These are phyloP conservation scores for Halisarca cf. caerulea DNA, from an alignment of 37 sponge, comb jelly and placozoan species.

Conservation along the genomic window DNA sequence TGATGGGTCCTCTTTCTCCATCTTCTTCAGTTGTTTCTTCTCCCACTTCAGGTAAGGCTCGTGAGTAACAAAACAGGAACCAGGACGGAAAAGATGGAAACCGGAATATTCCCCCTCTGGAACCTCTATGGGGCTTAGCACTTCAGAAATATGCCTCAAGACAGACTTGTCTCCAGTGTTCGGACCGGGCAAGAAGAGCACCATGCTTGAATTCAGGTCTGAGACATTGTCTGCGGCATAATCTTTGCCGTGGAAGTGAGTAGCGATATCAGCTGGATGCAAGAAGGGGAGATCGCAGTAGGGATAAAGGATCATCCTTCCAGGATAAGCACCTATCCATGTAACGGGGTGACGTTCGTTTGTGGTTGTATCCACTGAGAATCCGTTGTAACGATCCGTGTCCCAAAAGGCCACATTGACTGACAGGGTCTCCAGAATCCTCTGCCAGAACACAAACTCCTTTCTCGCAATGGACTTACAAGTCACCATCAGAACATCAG, in stretches of 20 bases:
- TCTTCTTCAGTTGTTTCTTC: conserved; percentile 47
- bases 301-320: conserved; percentile 74
- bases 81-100: conserved; percentile 47
- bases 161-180: conserved; percentile 48
- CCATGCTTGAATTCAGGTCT: conserved; percentile 59
- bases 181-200: conserved; percentile 39
- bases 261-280: conserved; percentile 47
- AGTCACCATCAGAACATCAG: conserved; percentile 75
- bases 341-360: conserved; percentile 48
- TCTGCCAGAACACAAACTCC: conserved; percentile 83
- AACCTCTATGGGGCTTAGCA: conserved; percentile 21
- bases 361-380: conserved; percentile 58
- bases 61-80: conserved; percentile 31
- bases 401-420: conserved; percentile 85
- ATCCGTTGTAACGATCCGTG: conserved; percentile 60
- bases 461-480: conserved; percentile 50
- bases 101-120: conserved; percentile 57
- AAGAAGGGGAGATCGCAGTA: conserved; percentile 47
- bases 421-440: conserved; percentile 50
- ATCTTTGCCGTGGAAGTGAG: conserved; percentile 64
- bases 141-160: conserved; percentile 44
- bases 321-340: conserved; percentile 67
- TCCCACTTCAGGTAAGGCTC: conserved; percentile 57
- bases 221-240: conserved; percentile 16
- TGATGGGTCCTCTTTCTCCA: conserved; percentile 54